A percentile compares a stretch with the other conserved stretches of the same genome.
phyloP scores from a whole-genome alignment of 2,113 vertebrate genomes.

The Pao palembangensis region DNA sequence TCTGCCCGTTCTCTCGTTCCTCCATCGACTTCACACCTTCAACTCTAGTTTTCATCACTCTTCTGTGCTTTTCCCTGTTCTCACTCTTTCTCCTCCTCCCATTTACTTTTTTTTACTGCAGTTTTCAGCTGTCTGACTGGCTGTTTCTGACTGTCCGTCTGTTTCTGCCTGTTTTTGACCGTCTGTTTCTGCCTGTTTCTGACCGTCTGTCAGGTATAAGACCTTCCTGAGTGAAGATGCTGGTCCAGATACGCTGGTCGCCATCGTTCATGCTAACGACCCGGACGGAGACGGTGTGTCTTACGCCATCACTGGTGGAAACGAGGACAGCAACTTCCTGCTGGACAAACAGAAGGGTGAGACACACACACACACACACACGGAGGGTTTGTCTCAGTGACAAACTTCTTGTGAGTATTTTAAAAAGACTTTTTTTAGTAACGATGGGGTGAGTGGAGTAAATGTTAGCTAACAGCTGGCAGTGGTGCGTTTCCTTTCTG shows the following conservation, averaged over 20 bases:
- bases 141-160: neutral
- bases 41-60: too few relatives aligned
- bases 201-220: conserved; percentile 75
- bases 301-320: conserved; percentile 84
- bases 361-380: conserved; percentile 1
- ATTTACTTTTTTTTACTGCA: too few relatives aligned
- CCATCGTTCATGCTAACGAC: conserved; percentile 83
- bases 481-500: too few relatives aligned
- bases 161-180: neutral
- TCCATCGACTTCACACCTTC: neutral
- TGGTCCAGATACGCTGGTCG: conserved; percentile 84
- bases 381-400: too few relatives aligned
- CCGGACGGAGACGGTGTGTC: conserved; percentile 84
- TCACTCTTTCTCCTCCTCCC: too few relatives aligned
- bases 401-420: too few relatives aligned
- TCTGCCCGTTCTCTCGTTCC: neutral
- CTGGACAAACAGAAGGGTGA: conserved; percentile 86
- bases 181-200: neutral
- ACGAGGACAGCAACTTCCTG: conserved; percentile 88
- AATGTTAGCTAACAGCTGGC: too few relatives aligned
- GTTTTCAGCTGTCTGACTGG: neutral
- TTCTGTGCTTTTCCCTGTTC: too few relatives aligned
- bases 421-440: too few relatives aligned
- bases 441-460: too few relatives aligned
- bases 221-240: conserved; percentile 89